phyloP scores from a whole-genome alignment of 2,797 vertebrate genomes.

The Periophthalmus magnuspinnatus region DNA sequence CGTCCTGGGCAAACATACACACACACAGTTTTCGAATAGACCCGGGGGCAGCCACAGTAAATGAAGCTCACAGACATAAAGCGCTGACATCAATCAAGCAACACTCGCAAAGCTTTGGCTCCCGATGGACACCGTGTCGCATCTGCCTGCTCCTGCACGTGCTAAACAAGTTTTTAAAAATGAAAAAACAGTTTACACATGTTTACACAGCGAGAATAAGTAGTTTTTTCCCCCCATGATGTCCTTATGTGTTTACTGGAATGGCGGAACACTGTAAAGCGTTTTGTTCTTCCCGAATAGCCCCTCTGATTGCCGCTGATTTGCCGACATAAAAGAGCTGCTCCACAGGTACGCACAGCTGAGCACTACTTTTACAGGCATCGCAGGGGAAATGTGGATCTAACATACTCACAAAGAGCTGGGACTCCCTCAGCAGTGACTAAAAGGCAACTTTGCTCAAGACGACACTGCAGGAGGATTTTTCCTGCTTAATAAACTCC shows the following conservation, averaged over 20 bases:
- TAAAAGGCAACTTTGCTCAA: constrained; percentile 24
- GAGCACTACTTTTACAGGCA: constrained; percentile 32
- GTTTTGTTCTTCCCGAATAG: constrained; percentile 41
- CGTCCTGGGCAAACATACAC: constrained; percentile 36
- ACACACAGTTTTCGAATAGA: constrained; percentile 43
- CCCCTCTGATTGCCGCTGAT: constrained; percentile 31
- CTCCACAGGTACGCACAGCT: constrained; percentile 38
- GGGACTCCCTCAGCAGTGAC: constrained; percentile 34
- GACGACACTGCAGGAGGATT: constrained; percentile 15
- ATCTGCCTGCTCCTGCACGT: constrained; percentile 67
- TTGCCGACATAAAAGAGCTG: constrained; percentile 41
- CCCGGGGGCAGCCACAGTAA: constrained; percentile 62
- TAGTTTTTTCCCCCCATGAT: constrained; percentile 34
- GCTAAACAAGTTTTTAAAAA: constrained; percentile 68
- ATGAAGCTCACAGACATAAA: constrained; percentile 68
- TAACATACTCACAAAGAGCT: constrained; percentile 34
- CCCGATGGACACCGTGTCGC: constrained; percentile 64
- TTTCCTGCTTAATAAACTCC: constrained; percentile 7
- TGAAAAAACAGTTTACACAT: constrained; percentile 58
- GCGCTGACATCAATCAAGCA: constrained; percentile 71
- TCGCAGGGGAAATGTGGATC: constrained; percentile 38
- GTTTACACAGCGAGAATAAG: constrained; percentile 47
- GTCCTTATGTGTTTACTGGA: constrained; percentile 27
- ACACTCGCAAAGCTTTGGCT: constrained; percentile 48
- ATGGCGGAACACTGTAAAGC: constrained; percentile 36